phyloP scores from a whole-genome alignment of 2,888 invertebrate genomes.

The Uloborus plumipes region DNA sequence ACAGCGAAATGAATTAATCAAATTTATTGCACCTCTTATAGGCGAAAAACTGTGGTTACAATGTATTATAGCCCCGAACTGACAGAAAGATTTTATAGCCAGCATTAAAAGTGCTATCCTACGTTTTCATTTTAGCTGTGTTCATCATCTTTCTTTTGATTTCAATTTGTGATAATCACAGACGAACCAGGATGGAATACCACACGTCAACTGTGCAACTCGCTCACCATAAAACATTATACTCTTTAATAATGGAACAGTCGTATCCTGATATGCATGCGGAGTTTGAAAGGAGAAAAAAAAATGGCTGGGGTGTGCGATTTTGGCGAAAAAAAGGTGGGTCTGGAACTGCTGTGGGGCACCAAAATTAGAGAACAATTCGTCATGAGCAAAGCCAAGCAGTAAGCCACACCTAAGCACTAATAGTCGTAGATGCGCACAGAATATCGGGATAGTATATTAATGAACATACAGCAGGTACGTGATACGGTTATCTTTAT shows the following conservation, averaged over 20 bases:
- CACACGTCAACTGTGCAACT: conserved; percentile 4
- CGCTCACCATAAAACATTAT: conserved; percentile 11
- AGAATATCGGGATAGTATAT: conserved; percentile 24
- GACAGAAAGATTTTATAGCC: too few relatives aligned
- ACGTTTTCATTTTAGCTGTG: too few relatives aligned
- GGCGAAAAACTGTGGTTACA: too few relatives aligned
- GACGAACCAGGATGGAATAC: conserved; percentile 9
- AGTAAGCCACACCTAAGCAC: conserved; percentile 57
- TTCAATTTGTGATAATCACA: not conserved
- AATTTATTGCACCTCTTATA: too few relatives aligned
- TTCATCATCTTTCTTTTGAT: too few relatives aligned
- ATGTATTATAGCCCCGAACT: too few relatives aligned
- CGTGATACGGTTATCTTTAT: too few relatives aligned
- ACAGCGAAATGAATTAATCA: too few relatives aligned
- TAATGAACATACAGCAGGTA: conserved; percentile 33
- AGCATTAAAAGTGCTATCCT: too few relatives aligned
- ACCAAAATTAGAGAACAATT: conserved; percentile 55
- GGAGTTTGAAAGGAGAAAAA: not conserved
- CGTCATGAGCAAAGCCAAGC: conserved; percentile 34
- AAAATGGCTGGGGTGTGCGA: conserved; percentile 9
- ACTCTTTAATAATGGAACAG: conserved; percentile 29
- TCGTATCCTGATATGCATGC: conserved; percentile 14
- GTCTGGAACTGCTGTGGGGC: conserved; percentile 16
- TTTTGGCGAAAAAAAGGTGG: conserved; percentile 17
- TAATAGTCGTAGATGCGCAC: conserved; percentile 39